A percentile compares a stretch with the other conserved stretches of the same genome.
Evolutionary conservation across 2,113 vertebrate genomes (phyloP).

Genomic region (Ovis aries): ARS-UI_Ramb_v3.0 NC_056069.1:18881001-18881500

Average conservation of each 20-base stretch:
- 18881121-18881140: background rate
- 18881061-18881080: background rate
- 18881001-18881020: background rate
- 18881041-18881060: background rate
- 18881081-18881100: background rate
- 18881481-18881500: background rate
- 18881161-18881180: background rate
- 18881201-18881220: background rate
- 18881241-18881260: background rate
- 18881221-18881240: background rate
- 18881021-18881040: background rate
- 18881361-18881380: background rate
- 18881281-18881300: background rate
- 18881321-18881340: background rate
- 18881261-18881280: background rate
- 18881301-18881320: background rate
- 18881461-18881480: rapidly evolving
- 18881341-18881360: background rate
- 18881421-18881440: background rate
- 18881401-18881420: background rate
- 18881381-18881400: background rate
- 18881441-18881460: background rate
- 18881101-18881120: background rate
- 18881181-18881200: background rate
- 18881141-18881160: background rate